Base-by-base conservation (phyloP, 2,113 vertebrate species). In the Alectura lathami region DNA sequence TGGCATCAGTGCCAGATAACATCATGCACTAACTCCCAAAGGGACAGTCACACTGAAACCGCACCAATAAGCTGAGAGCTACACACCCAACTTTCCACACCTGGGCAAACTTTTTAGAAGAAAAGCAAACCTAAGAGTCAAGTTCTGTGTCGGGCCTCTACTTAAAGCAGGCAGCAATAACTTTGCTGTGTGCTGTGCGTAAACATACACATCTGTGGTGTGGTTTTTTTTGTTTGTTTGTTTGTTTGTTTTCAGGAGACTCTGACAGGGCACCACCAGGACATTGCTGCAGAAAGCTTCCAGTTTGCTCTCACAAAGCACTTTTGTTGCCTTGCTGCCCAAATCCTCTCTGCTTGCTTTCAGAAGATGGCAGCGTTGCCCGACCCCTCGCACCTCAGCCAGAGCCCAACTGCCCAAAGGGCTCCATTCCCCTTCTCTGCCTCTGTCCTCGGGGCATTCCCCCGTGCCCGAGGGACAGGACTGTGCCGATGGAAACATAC, bases 361-460 rank as follows among this genome's bases (percentile, higher is more conserved):
- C 72, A 43, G 59, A 74, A 43, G 14, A 23, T 67, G 30, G 17
- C 0, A 0, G 22, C 0, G 0, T 4, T 42, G 27, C 36, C 69
- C 4, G 2, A 80, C 36, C 50, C 66, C 45, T 77, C 42, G 17
- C 0, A 8, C 48, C 79, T 6, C 8, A 6, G 43, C 20, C 34
- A 24, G 38, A 30, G 30, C 26, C 22, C 59, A 86, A 21, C 24
- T 24, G 40, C 21, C 53, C 15, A 6, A 82, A 92, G 42, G 2
- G 5, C 23, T 83, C 47, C 4, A 0, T 27, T 82, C 20, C 17
- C 76, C 5, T 11, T 26, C 40, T 66, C 23, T 45, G n/a, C 15
- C 24, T 82, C 18, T 2, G 1, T 3, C 20, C 9, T 5, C 22
- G 36, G 17, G 64, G 18, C 34, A 45, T 38, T 45, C 0, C 23